These are phyloP conservation scores for Odontocerum albicorne DNA, from an alignment of 2,888 invertebrate genomes.

Conservation along the genomic window DNA sequence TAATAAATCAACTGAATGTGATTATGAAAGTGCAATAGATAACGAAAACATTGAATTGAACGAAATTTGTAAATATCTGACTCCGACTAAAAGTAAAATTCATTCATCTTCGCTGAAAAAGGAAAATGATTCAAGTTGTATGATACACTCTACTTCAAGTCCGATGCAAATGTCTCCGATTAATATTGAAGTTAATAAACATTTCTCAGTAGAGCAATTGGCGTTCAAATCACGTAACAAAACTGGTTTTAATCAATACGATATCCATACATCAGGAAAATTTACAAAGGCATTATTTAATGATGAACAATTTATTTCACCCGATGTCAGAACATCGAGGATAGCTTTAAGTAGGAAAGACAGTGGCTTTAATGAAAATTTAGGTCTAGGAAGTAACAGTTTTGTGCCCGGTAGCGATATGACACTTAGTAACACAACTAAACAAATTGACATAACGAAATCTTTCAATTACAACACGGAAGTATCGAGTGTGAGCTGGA, in stretches of 20 bases:
- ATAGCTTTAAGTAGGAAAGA: conserved; percentile 20
- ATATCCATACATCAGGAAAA: not conserved
- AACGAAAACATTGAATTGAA: conserved; percentile 14
- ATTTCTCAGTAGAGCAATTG: not conserved
- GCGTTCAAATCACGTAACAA: too few species aligned
- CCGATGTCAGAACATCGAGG: not conserved
- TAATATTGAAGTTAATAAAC: conserved; percentile 47
- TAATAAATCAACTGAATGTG: conserved; percentile 20
- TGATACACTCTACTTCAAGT: conserved; percentile 36
- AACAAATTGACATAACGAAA: conserved; percentile 25
- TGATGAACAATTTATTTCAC: not conserved
- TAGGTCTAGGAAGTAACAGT: conserved; percentile 44
- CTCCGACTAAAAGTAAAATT: conserved; percentile 27
- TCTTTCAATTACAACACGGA: conserved; percentile 41
- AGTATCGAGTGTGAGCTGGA: conserved; percentile 54
- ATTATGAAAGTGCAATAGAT: conserved; percentile 30
- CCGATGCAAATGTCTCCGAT: conserved; percentile 52
- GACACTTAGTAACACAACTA: conserved; percentile 27
- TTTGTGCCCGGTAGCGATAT: conserved; percentile 2
- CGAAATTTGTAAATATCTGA: conserved; percentile 27
- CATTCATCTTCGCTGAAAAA: too few species aligned
- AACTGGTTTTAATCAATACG: too few species aligned
- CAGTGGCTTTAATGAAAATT: conserved; percentile 54
- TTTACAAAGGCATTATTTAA: not conserved
- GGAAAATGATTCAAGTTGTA: conserved; percentile 1